phyloP scores from a whole-genome alignment of 1,140 invertebrate genomes.

The Hypsibius dujardini region DNA sequence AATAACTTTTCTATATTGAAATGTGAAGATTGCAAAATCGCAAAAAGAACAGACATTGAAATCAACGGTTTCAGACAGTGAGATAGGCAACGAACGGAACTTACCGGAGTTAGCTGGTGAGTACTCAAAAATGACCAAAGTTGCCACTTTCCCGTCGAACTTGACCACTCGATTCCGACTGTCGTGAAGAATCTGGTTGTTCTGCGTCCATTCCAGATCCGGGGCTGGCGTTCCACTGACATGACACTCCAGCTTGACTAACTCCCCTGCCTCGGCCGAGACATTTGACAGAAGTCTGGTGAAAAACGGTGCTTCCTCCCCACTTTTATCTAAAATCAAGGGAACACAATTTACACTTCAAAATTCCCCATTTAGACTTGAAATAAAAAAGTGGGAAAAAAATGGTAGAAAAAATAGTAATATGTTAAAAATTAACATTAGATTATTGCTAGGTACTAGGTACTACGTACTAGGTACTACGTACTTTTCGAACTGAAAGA shows the following conservation, averaged over 20 bases:
- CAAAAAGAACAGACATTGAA: no score
- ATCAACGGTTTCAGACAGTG: no score
- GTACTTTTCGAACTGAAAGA: background rate
- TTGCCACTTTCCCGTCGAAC: constrained; percentile 13
- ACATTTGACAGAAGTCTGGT: background rate
- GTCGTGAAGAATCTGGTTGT: background rate
- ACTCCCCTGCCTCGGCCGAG: background rate
- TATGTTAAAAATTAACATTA: no score
- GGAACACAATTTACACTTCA: no score
- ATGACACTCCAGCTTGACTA: constrained; percentile 17
- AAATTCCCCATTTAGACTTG: no score
- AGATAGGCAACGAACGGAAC: no score
- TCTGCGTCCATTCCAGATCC: background rate
- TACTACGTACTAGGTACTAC: no score
- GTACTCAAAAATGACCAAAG: constrained; percentile 18
- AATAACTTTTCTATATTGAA: no score
- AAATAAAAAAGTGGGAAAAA: no score
- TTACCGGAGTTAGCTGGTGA: constrained; percentile 5
- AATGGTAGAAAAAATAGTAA: no score
- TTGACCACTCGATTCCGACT: constrained; percentile 8
- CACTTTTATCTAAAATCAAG: background rate
- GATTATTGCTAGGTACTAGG: no score
- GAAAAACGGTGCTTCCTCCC: background rate
- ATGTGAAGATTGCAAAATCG: no score
- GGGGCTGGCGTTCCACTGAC: constrained; percentile 3